These are phyloP conservation scores for Synchiropus splendidus DNA, from an alignment of 2,113 vertebrate species.

Conservation along the genomic window DNA sequence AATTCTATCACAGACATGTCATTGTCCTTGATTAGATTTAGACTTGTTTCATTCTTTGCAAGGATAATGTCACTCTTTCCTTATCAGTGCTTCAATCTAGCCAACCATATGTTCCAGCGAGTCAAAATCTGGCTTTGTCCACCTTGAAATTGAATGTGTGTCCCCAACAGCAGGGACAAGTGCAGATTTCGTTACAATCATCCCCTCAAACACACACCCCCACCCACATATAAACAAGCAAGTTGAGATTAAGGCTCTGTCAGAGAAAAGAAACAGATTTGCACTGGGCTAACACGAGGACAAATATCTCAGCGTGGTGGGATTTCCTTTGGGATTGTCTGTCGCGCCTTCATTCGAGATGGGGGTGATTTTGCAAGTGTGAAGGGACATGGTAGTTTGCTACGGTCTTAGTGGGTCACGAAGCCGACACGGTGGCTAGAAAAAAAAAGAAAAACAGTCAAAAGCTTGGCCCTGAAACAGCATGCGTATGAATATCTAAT, in stretches of 20 bases:
- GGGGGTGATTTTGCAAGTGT: constrained; percentile 26
- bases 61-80: constrained; percentile 37
- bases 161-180: constrained; percentile 19
- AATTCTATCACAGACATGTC: constrained; percentile 34
- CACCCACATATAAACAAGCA: constrained; percentile 17
- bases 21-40: constrained; percentile 42
- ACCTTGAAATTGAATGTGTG: constrained; percentile 46
- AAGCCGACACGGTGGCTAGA: constrained; percentile 28
- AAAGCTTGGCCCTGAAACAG: too few species aligned
- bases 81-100: constrained; percentile 50
- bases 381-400: constrained; percentile 23
- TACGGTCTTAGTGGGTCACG: constrained; percentile 17
- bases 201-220: constrained; percentile 16
- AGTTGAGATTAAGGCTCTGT: constrained; percentile 61
- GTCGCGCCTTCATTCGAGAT: constrained; percentile 15
- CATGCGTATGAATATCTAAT: too few species aligned
- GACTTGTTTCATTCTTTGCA: constrained; percentile 3
- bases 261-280: constrained; percentile 57
- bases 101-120: constrained; percentile 53
- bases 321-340: constrained; percentile 57
- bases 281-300: constrained; percentile 47
- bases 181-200: constrained; percentile 44
- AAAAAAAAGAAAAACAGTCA: too few species aligned
- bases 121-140: constrained; percentile 56
- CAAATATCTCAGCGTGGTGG: constrained; percentile 56